Evolutionary conservation across 2,113 vertebrate species (phyloP).

Genomic region (Herpailurus yagouaroundi): DNA sequence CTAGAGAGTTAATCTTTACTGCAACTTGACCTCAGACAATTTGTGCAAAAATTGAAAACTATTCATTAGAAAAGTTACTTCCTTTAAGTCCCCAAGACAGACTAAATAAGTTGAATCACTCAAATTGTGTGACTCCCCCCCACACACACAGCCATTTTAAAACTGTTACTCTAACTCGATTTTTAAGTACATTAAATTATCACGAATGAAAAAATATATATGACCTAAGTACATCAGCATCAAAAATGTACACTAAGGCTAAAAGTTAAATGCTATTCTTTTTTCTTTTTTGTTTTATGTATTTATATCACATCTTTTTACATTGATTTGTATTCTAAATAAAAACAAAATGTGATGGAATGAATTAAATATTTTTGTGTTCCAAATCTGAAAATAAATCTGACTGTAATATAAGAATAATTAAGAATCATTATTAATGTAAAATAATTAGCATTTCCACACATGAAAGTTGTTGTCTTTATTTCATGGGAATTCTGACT

Average conservation of each 20-base stretch:
- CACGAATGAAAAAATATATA: not conserved
- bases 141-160: not conserved
- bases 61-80: not conserved
- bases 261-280: slow-evolving; percentile 1
- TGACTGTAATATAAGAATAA: not conserved
- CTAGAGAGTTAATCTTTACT: not conserved
- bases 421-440: not conserved
- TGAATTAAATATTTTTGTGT: slow-evolving; percentile 17
- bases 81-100: not conserved
- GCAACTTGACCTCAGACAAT: not conserved
- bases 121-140: not conserved
- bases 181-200: slow-evolving; percentile 5
- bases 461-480: not conserved
- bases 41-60: slow-evolving; percentile 4
- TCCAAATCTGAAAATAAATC: slow-evolving; percentile 33
- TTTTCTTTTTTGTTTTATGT: not conserved
- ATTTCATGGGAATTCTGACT: not conserved
- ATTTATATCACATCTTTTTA: not conserved
- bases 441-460: slow-evolving; percentile 21
- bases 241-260: not conserved
- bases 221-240: not conserved
- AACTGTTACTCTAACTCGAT: not conserved
- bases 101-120: not conserved
- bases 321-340: slow-evolving; percentile 34
- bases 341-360: not conserved